These are phyloP conservation scores for Gymnorhina tibicen DNA, from an alignment of 2,113 vertebrate genomes.

Conservation along the genomic window DNA sequence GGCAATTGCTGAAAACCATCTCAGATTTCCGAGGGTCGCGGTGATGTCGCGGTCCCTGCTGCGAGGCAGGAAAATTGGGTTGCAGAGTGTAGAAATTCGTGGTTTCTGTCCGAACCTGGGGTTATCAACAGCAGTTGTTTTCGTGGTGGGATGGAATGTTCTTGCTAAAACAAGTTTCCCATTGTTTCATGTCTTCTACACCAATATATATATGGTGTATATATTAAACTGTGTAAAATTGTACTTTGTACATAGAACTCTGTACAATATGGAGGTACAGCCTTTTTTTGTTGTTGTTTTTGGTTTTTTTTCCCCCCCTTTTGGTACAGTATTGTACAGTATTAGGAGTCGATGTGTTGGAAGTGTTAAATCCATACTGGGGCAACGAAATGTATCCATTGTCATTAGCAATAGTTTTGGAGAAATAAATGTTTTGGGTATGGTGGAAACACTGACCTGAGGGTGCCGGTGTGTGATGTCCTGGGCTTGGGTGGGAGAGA, in stretches of 20 bases:
- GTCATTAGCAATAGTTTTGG: constrained; percentile 72
- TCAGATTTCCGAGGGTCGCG: background rate
- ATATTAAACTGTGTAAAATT: constrained; percentile 87
- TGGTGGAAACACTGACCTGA: constrained; percentile 52
- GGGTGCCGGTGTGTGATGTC: background rate
- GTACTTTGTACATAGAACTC: constrained; percentile 92
- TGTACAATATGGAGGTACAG: constrained; percentile 93
- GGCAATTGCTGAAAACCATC: background rate
- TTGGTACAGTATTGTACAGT: constrained; percentile 92
- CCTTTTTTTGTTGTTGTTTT: background rate
- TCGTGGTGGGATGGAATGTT: constrained; percentile 52
- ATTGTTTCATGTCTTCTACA: constrained; percentile 68
- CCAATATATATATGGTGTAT: constrained; percentile 72
- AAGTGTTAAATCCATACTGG: constrained; percentile 49
- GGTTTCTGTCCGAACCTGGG: background rate
- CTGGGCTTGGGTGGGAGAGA: accelerated
- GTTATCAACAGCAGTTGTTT: background rate
- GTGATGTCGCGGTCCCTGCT: background rate
- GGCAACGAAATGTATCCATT: constrained; percentile 60
- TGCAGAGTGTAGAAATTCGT: background rate
- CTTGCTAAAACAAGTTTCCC: constrained; percentile 47
- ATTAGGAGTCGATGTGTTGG: constrained; percentile 74
- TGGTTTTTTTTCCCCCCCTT: background rate
- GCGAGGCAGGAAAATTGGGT: background rate
- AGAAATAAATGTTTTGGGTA: constrained; percentile 73